Percentiles rank a stretch among this genome's conserved stretches.
Evolutionary conservation across 2,797 vertebrate genomes (phyloP).

Genomic region (Apodemus agrarius): DNA sequence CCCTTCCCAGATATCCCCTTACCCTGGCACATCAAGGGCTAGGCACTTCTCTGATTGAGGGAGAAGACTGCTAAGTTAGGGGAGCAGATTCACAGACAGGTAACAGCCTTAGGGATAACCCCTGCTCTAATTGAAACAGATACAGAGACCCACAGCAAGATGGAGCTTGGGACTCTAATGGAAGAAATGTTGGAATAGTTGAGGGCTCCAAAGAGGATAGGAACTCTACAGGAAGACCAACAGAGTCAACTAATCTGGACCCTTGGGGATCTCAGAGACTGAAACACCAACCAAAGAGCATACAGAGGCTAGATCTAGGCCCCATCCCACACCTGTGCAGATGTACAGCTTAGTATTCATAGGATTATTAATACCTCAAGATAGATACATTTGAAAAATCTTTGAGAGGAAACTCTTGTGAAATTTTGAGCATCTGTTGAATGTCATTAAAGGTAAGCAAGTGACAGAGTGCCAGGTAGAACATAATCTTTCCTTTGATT

Average conservation of each 20-base stretch:
- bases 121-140: background rate
- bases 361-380: background rate
- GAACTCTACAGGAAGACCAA: background rate
- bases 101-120: background rate
- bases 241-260: background rate
- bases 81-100: background rate
- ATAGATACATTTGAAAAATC: background rate
- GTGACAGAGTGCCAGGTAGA: background rate
- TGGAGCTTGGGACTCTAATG: background rate
- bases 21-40: background rate
- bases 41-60: background rate
- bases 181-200: background rate
- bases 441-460: background rate
- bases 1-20: background rate
- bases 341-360: background rate
- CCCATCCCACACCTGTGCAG: background rate
- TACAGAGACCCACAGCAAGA: background rate
- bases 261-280: background rate
- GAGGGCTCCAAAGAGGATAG: background rate
- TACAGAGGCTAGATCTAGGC: background rate
- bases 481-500: constrained; percentile 25
- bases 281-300: background rate
- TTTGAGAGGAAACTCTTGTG: background rate
- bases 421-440: background rate
- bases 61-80: background rate